phyloP scores from a whole-genome alignment of 2,797 vertebrate species.

The Salarias fasciatus region DNA sequence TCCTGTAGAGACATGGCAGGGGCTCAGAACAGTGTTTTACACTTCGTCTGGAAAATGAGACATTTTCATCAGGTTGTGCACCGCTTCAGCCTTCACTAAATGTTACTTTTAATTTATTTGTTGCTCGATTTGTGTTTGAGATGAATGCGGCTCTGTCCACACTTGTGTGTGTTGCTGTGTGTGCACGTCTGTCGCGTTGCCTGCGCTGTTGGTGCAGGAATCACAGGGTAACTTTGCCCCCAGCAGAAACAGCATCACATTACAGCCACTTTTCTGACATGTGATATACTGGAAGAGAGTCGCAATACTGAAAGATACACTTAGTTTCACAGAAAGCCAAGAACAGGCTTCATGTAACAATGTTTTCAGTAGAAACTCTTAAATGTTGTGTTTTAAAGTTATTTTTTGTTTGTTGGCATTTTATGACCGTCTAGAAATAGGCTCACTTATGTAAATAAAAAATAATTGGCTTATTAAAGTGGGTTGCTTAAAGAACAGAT shows the following conservation, averaged over 20 bases:
- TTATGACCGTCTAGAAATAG: constrained; percentile 22
- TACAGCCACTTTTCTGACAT: constrained; percentile 4
- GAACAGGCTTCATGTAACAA: background rate
- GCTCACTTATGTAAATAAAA: constrained; percentile 20
- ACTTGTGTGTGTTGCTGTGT: too few species aligned
- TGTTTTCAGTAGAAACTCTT: background rate
- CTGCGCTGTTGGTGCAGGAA: background rate
- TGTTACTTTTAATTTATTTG: too few species aligned
- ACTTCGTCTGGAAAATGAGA: too few species aligned
- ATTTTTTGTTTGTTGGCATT: constrained; percentile 8
- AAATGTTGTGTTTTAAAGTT: background rate
- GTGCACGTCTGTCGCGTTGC: background rate
- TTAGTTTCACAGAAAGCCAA: background rate
- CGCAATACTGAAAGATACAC: background rate
- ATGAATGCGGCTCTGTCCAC: too few species aligned
- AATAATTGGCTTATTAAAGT: constrained; percentile 46
- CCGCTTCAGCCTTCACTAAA: too few species aligned
- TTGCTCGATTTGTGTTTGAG: too few species aligned
- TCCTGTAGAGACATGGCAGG: too few species aligned
- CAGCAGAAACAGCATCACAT: background rate
- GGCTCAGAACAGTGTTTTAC: too few species aligned
- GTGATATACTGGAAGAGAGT: background rate
- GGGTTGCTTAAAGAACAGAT: constrained; percentile 48
- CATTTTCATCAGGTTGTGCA: too few species aligned
- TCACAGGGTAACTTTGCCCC: background rate